These are phyloP conservation scores for Gobio gobio DNA, from an alignment of 2,113 vertebrate species.

Conservation along the genomic window DNA sequence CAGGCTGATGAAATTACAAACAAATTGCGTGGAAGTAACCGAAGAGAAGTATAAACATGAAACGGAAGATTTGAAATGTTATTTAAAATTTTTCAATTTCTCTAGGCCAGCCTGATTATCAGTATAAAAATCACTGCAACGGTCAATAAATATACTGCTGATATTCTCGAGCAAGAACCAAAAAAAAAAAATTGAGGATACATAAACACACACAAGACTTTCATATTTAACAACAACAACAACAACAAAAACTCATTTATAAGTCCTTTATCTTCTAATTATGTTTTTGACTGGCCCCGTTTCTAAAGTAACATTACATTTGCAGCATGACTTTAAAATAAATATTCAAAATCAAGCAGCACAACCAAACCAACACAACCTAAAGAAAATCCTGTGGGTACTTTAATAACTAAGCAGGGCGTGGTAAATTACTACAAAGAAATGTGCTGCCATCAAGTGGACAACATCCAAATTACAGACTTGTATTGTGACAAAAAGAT, in stretches of 20 bases:
- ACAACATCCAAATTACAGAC: neutral
- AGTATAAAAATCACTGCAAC: slow-evolving; percentile 19
- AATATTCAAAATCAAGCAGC: neutral
- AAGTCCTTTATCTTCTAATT: neutral
- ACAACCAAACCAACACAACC: neutral
- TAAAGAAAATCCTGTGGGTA: neutral
- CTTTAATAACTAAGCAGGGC: neutral
- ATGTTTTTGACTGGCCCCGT: neutral
- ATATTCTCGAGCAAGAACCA: neutral
- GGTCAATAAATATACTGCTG: neutral
- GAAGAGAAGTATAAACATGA: slow-evolving; percentile 47
- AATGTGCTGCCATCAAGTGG: slow-evolving; percentile 56
- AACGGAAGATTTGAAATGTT: slow-evolving; percentile 16
- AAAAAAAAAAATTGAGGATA: neutral
- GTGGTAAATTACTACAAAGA: slow-evolving; percentile 23
- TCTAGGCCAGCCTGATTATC: neutral
- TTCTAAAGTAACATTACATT: neutral
- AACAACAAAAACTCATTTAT: neutral
- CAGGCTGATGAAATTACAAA: slow-evolving; percentile 54
- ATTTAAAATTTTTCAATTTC: slow-evolving; percentile 19
- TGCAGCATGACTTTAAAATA: neutral
- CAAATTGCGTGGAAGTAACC: slow-evolving; percentile 24
- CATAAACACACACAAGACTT: neutral
- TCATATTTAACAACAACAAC: neutral
- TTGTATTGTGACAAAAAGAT: neutral